Evolutionary conservation across 1,140 invertebrate genomes (phyloP), one percentile per base, ranked within the genome.

Genomic region (Spodoptera litura): DNA sequence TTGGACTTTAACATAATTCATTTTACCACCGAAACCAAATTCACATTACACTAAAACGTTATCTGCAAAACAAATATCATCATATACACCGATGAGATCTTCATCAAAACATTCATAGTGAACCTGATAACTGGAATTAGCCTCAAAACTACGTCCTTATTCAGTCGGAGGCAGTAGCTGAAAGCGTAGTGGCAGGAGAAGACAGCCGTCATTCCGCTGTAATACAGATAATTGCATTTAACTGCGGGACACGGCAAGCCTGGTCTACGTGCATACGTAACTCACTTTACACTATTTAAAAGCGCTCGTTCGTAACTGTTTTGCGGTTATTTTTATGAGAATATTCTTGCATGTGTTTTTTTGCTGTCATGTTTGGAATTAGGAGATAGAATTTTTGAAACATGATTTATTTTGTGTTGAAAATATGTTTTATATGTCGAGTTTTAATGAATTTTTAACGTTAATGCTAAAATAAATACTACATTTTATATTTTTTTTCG

Each of bases 151-250:
- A 66, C 55, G 31, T 55, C 61, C 61, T 53, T 73, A 77, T 80
- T 76, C 74, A 77, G 35, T 80, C 62, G 31, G 74, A 62, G 73
- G 56, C 64, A 79, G 56, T n/a, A 25, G 25, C 52, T 15, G 27
- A n/a, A 55, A 5, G 15, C 49, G 35, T n/a, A 66, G 44, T 51
- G 44, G 80, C 66, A 68, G 59, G 51, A 66, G 53, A 68, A 73
- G 75, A 83, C 80, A 79, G 81, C 80, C 56, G 44, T 73, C 53
- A 73, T 59, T 73, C 56, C 31, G 20, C 71, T 35, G 53, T 59
- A 84, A 86, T 86, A 83, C 80, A 72, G 82, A 81, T 87, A 88
- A 88, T 88, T 85, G 81, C 68, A 79, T 88, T 85, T 81, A 59
- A 83, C 81, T 76, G 78, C 70, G 79, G 79, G 73, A 80, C 81